phyloP scores from a whole-genome alignment of 2,797 vertebrate species.

The Salmo trutta region DNA sequence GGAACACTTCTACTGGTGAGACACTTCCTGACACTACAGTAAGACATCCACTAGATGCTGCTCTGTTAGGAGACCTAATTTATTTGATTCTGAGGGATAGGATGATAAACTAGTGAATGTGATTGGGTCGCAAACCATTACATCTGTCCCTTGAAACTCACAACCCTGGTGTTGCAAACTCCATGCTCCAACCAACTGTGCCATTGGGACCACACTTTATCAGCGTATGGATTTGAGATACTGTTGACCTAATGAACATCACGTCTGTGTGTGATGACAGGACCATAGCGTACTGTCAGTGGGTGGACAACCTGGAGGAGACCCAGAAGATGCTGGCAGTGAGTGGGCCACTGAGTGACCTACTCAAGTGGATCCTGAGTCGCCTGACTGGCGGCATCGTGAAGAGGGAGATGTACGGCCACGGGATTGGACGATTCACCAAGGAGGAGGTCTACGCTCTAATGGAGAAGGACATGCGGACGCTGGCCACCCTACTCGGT shows the following conservation, averaged over 20 bases:
- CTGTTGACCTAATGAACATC: background rate
- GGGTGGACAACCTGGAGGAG: conserved; percentile 96
- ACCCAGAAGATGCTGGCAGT: conserved; percentile 95
- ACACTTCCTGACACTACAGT: conserved; percentile 10
- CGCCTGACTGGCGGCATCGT: conserved; percentile 93
- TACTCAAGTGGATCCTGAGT: conserved; percentile 96
- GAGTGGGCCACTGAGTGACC: conserved; percentile 90
- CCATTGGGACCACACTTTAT: background rate
- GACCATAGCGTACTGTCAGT: conserved; percentile 98
- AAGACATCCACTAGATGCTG: background rate
- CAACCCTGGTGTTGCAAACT: background rate
- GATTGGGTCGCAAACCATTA: no score
- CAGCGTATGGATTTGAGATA: background rate
- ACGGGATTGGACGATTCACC: conserved; percentile 96
- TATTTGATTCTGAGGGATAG: background rate
- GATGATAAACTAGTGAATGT: background rate
- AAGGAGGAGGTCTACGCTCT: conserved; percentile 91
- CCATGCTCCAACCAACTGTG: background rate
- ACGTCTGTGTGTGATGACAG: conserved; percentile 60
- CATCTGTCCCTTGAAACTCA: no score
- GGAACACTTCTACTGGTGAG: conserved; percentile 98
- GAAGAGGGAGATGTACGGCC: conserved; percentile 96
- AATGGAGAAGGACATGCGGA: conserved; percentile 99
- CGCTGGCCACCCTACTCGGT: conserved; percentile 89
- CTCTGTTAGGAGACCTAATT: background rate